Evolutionary conservation across 2,797 vertebrate species (phyloP).

Genomic region (Tokudaia muenninki): DNA sequence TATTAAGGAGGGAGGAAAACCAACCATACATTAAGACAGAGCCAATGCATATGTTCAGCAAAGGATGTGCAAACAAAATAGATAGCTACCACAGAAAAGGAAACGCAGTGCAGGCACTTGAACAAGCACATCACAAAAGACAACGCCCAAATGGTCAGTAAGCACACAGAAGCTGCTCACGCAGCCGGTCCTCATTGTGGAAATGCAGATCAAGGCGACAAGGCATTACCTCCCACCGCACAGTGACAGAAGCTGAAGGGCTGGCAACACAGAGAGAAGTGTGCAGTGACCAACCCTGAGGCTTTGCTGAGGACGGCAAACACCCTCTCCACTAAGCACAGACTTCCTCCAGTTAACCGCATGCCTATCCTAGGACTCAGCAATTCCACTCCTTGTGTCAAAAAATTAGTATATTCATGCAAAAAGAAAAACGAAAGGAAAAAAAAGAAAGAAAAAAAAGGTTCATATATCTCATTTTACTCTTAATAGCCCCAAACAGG

Average conservation of each 20-base stretch:
- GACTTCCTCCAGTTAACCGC: background rate
- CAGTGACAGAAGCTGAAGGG: background rate
- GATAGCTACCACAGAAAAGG: constrained; percentile 1
- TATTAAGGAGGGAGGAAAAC: constrained; percentile 6
- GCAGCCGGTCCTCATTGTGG: background rate
- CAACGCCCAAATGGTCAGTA: background rate
- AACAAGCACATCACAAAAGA: background rate
- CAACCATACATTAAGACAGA: constrained; percentile 39
- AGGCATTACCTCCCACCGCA: background rate
- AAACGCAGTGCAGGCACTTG: background rate
- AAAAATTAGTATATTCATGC: background rate
- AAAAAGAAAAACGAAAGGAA: background rate
- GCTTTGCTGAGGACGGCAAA: background rate
- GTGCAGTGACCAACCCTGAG: background rate
- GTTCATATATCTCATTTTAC: background rate
- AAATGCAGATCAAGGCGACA: background rate
- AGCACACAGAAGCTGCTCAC: constrained; percentile 1
- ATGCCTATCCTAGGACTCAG: background rate
- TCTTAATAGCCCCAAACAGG: background rate
- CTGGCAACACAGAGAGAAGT: background rate
- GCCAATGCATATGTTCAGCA: background rate
- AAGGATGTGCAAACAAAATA: constrained; percentile 40
- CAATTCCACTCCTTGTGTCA: background rate
- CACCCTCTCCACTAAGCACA: background rate
- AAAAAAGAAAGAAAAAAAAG: too few species aligned